A percentile compares a stretch with the other conserved stretches of the same genome.
Evolutionary conservation across 2,888 invertebrate genomes (phyloP).

Genomic region (Augochlorella aurata): DNA sequence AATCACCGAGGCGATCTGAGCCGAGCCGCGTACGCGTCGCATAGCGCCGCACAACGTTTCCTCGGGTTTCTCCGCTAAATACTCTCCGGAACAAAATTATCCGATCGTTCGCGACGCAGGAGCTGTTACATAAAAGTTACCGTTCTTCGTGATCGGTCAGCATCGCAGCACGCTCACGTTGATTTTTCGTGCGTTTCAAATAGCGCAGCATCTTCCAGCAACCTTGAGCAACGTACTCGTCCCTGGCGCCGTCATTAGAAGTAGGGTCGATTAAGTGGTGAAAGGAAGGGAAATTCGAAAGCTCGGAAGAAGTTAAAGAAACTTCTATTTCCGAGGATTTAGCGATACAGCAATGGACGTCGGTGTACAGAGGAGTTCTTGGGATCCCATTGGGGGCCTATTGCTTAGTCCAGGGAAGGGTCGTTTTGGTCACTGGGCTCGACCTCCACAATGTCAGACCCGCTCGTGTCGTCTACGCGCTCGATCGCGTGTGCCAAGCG

Average conservation of each 20-base stretch:
- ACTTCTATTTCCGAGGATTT: neutral
- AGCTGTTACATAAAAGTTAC: conserved; percentile 29
- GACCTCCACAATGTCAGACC: conserved; percentile 68
- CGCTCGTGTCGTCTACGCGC: conserved; percentile 64
- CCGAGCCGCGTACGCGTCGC: conserved; percentile 12
- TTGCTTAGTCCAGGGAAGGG: neutral
- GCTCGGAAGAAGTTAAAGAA: neutral
- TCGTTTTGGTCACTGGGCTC: conserved; percentile 51
- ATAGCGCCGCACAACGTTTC: neutral
- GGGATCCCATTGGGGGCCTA: neutral
- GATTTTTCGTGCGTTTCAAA: neutral
- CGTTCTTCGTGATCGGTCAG: neutral
- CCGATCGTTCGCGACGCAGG: neutral
- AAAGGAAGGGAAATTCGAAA: too few species aligned
- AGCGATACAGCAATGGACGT: neutral
- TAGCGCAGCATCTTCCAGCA: neutral
- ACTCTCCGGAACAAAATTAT: conserved; percentile 27
- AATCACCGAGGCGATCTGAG: conserved; percentile 49
- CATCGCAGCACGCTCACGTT: neutral
- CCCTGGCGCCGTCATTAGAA: neutral
- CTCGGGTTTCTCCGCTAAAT: conserved; percentile 22
- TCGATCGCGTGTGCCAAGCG: conserved; percentile 74
- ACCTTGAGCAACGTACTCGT: neutral
- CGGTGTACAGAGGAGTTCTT: neutral
- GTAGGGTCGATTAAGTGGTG: neutral